These are phyloP conservation scores for Otus scops DNA, from an alignment of 2,797 vertebrate species.

Conservation along the genomic window DNA sequence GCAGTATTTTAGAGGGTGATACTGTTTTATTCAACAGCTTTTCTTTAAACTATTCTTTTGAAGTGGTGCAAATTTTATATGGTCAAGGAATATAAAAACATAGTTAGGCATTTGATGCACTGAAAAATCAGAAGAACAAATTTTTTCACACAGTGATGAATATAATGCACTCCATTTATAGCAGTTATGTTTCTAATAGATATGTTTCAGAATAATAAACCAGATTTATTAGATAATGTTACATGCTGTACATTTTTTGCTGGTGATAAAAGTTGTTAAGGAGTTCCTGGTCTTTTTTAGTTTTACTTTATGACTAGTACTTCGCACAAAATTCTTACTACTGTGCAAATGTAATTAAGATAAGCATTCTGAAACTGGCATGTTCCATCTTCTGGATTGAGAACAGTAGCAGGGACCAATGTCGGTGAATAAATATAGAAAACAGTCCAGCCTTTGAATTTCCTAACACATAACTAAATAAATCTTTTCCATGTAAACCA, in stretches of 20 bases:
- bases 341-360: background rate
- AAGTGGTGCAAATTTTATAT: background rate
- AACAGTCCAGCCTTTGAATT: constrained; percentile 51
- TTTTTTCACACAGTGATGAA: background rate
- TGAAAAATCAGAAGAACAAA: background rate
- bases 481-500: constrained; percentile 59
- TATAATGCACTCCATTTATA: background rate
- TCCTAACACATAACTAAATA: constrained; percentile 32
- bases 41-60: background rate
- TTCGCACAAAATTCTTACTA: background rate
- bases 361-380: background rate
- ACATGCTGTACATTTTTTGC: constrained; percentile 39
- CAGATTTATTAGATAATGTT: constrained; percentile 57
- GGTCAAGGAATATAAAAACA: background rate
- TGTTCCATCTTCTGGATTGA: constrained; percentile 30
- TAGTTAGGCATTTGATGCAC: background rate
- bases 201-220: constrained; percentile 25
- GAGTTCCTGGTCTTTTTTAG: constrained; percentile 20
- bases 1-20: background rate
- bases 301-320: background rate
- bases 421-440: constrained; percentile 56
- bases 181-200: background rate
- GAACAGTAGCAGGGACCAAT: constrained; percentile 48
- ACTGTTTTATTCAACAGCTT: background rate
- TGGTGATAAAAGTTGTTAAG: constrained; percentile 38